A percentile compares a stretch with the other conserved stretches of the same genome.
Conservation (phyloP, 2,113 vertebrate genomes). For the Irena cyanogastra region DNA sequence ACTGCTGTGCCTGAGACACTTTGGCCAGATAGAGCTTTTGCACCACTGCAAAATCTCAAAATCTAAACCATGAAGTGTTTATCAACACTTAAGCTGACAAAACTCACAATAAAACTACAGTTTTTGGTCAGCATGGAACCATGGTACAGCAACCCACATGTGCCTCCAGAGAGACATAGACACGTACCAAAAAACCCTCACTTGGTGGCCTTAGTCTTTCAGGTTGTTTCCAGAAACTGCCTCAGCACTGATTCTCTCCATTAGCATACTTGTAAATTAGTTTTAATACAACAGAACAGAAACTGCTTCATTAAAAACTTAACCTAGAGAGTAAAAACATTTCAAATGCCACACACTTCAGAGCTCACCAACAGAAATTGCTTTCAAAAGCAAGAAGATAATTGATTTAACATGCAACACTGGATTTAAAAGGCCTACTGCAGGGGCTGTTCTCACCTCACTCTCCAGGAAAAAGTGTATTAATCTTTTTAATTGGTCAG, state of each 20-base stretch:
- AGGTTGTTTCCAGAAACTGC: neutral
- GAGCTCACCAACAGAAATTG: neutral
- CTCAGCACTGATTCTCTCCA: neutral
- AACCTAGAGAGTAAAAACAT: neutral
- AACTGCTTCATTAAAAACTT: neutral
- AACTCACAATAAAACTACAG: neutral
- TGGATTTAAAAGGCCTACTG: neutral
- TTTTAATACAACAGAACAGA: neutral
- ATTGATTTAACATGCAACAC: neutral
- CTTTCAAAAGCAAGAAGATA: neutral
- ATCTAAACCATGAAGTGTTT: neutral
- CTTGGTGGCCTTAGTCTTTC: neutral
- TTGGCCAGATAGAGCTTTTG: neutral
- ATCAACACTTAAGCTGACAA: neutral
- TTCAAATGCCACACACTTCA: neutral
- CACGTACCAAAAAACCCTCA: neutral
- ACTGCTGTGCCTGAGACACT: neutral
- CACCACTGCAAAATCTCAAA: neutral
- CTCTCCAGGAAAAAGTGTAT: slow-evolving; percentile 78
- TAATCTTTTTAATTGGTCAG: slow-evolving; percentile 74
- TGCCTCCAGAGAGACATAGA: neutral
- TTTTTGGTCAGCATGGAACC: neutral
- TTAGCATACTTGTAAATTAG: neutral
- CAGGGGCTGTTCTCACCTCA: slow-evolving; percentile 69
- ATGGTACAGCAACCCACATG: neutral